Evolutionary conservation across 2,888 invertebrate genomes (phyloP).

Genomic region (Melinaea menophilus): DNA sequence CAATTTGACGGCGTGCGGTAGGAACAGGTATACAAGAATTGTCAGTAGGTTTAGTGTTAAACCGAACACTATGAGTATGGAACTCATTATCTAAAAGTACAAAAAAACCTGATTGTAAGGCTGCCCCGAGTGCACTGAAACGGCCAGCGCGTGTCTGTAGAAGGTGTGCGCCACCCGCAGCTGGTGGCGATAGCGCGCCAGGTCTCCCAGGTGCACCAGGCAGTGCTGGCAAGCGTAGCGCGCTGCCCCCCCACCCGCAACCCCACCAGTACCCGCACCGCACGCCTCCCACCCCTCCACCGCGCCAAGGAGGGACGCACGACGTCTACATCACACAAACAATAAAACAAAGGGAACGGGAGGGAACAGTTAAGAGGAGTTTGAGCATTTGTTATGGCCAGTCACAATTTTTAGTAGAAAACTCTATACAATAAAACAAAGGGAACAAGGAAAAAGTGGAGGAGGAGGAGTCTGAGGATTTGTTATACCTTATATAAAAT

Average conservation of each 20-base stretch:
- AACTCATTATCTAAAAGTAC: neutral
- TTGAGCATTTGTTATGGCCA: conserved; percentile 1
- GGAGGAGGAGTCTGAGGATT: no score
- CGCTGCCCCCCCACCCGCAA: conserved; percentile 73
- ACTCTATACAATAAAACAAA: neutral
- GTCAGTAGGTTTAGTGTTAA: no score
- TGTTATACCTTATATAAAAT: no score
- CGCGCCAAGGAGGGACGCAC: conserved; percentile 64
- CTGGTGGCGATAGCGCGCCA: conserved; percentile 90
- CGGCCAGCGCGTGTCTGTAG: conserved; percentile 87
- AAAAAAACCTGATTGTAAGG: conserved; percentile 82
- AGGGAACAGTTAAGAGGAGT: neutral
- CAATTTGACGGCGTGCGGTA: neutral
- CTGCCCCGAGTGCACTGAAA: conserved; percentile 88
- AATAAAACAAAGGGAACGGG: neutral
- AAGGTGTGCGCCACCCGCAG: conserved; percentile 89
- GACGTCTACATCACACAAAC: conserved; percentile 46
- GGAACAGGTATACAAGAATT: no score
- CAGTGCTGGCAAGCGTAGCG: conserved; percentile 93
- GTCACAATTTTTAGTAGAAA: no score
- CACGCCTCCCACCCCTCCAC: conserved; percentile 67
- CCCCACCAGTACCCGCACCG: conserved; percentile 32
- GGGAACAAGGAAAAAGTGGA: neutral
- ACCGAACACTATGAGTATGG: neutral
- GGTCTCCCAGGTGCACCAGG: conserved; percentile 91